Percentiles rank a stretch among this genome's conserved stretches.
phyloP scores from a whole-genome alignment of 1,140 invertebrate species.

The Asbolus verrucosus region DNA sequence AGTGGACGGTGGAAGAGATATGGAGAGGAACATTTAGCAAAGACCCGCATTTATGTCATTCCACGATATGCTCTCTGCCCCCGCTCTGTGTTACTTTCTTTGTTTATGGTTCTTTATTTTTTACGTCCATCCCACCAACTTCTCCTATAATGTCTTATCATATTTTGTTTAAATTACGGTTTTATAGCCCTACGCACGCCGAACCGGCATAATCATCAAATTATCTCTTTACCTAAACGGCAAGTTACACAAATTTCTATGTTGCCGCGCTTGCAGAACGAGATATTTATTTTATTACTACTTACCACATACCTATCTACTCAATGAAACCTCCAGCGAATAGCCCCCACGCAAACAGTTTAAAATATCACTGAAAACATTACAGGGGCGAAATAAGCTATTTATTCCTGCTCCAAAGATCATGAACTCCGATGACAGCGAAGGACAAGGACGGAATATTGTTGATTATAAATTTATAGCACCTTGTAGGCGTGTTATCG shows the following conservation, averaged over 20 bases:
- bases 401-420: conserved; percentile 9
- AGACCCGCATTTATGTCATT: conserved; percentile 40
- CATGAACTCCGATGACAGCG: neutral
- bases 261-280: conserved; percentile 4
- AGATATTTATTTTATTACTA: neutral
- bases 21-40: conserved; percentile 41
- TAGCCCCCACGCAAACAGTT: neutral
- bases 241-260: conserved; percentile 5
- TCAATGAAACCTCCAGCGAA: too few relatives aligned
- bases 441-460: neutral
- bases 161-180: conserved; percentile 11
- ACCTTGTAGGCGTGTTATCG: neutral
- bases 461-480: conserved; percentile 5
- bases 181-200: neutral
- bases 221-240: conserved; percentile 8
- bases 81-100: conserved; percentile 29
- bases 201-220: conserved; percentile 10
- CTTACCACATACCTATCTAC: too few relatives aligned
- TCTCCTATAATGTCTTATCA: conserved; percentile 10
- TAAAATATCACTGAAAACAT: conserved; percentile 5
- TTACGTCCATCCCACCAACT: conserved; percentile 25
- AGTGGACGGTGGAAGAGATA: conserved; percentile 38
- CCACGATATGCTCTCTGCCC: conserved; percentile 36
- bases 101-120: conserved; percentile 38
- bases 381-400: neutral